Evolutionary conservation across 37 sponge, comb jelly and placozoan species (phyloP), one percentile per base, ranked within the genome.

Genomic region (Agelas oroides): DNA sequence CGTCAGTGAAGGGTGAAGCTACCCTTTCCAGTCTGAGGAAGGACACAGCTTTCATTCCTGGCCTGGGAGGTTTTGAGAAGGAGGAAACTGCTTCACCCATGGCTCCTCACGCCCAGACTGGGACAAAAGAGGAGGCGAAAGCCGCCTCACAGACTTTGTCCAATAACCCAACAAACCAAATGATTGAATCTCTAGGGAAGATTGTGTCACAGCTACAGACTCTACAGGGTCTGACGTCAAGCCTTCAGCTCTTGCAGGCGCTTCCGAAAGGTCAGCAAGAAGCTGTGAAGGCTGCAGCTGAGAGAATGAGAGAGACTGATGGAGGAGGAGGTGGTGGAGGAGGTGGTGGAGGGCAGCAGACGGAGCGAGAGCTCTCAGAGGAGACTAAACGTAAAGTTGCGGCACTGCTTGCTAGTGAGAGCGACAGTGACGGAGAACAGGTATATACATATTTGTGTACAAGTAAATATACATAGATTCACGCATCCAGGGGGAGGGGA

Each of bases 401-500:
- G 17, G 90, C 90, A n/a, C 80, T 90, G 67, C 39, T 90, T 30
- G 86, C 85, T 32, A 79, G 62, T 79, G 90, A 90, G 69, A 84
- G 90, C 74, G 90, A 90, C 59, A 90, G 90, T 36, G 90, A 90
- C 58, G 86, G 86, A 65, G 90, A 90, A 32, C 53, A 72, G 84
- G 81, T 70, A 28, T 5, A 12, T 30, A 66, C 18, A 33, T 1
- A 25, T 61, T 6, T 61, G 62, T 61, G 62, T 11, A 3, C 62
- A 14, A 27, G 5, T 11, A 61, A 5, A 46, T 15, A 46, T 40
- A 46, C 53, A 72, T 5, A 46, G 5, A 46, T n/a, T 40, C 20
- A 31, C 35, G 8, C 46, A 46, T 8, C 3, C 46, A 46, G 3
- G 46, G n/a, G n/a, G n/a, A n/a, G n/a, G n/a, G n/a, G n/a, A n/a